These are phyloP conservation scores for Nymphalis urticae DNA, from an alignment of 2,888 invertebrate genomes.

Conservation along the genomic window DNA sequence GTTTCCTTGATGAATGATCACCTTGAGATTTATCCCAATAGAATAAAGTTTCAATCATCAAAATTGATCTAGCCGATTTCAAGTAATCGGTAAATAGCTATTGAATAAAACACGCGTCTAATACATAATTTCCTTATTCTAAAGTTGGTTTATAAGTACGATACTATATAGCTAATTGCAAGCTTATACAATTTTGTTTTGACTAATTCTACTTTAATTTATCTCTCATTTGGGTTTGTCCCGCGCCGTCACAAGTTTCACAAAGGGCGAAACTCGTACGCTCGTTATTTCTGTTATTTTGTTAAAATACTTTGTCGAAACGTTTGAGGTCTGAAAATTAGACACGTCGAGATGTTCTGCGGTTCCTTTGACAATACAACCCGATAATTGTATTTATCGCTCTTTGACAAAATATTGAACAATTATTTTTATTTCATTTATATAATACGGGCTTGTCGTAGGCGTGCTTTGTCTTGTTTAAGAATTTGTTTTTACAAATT, in stretches of 20 bases:
- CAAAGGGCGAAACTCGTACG: conserved; percentile 19
- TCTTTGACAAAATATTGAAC: neutral
- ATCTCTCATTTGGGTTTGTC: conserved; percentile 34
- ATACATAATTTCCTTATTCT: no score
- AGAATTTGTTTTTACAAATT: no score
- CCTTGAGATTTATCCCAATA: no score
- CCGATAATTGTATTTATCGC: conserved; percentile 3
- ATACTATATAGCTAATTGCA: no score
- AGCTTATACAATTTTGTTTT: neutral
- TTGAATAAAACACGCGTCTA: no score
- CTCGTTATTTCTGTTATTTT: conserved; percentile 24
- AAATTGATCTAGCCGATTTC: no score
- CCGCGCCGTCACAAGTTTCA: conserved; percentile 28
- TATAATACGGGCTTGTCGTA: no score
- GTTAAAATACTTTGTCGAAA: conserved; percentile 18
- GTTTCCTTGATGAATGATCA: no score
- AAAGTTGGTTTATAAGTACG: no score
- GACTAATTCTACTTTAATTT: conserved; percentile 15
- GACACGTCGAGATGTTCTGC: conserved; percentile 16
- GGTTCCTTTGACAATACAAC: conserved; percentile 18
- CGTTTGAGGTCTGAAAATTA: conserved; percentile 19
- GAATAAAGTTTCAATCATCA: no score
- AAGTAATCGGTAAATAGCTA: no score
- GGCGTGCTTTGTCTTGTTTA: no score
- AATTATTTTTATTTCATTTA: conserved; percentile 3